Percentiles rank a stretch among this genome's conserved stretches.
Conservation (phyloP, 2,113 vertebrate species). For the Corydoras sp. region DNA sequence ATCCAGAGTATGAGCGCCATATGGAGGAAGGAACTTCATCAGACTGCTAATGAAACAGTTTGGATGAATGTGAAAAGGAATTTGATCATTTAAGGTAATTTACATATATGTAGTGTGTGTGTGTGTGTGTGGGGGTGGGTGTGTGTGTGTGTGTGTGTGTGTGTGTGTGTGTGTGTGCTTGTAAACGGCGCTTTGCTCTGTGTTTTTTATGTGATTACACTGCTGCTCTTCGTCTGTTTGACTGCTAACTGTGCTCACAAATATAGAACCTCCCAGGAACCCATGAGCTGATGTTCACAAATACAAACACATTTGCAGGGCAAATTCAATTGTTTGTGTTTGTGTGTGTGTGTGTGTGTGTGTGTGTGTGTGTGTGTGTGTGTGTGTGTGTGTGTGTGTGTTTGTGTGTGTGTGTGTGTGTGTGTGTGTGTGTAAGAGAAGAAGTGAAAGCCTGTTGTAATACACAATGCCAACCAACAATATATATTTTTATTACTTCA, state of each 20-base stretch:
- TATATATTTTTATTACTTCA: too few relatives aligned
- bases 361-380: background rate
- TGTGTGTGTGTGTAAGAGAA: too few relatives aligned
- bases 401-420: background rate
- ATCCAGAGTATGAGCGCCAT: background rate
- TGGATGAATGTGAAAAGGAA: too few relatives aligned
- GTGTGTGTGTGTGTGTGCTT: conserved; percentile 1
- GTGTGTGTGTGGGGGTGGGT: background rate
- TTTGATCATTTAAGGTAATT: too few relatives aligned
- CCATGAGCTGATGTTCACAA: conserved; percentile 1
- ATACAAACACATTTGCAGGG: conserved; percentile 23
- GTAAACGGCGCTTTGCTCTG: too few relatives aligned
- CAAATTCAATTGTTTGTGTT: background rate
- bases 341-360: background rate
- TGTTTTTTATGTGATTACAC: background rate
- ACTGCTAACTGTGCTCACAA: background rate
- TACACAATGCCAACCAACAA: too few relatives aligned
- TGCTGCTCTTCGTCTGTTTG: background rate
- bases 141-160: background rate
- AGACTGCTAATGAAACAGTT: background rate
- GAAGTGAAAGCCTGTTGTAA: too few relatives aligned
- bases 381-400: background rate
- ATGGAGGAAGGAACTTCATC: background rate
- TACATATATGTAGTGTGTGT: too few relatives aligned
- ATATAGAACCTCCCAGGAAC: background rate